Base-by-base conservation (phyloP, 2,113 vertebrate species). In the Pedionomus torquatus region DNA sequence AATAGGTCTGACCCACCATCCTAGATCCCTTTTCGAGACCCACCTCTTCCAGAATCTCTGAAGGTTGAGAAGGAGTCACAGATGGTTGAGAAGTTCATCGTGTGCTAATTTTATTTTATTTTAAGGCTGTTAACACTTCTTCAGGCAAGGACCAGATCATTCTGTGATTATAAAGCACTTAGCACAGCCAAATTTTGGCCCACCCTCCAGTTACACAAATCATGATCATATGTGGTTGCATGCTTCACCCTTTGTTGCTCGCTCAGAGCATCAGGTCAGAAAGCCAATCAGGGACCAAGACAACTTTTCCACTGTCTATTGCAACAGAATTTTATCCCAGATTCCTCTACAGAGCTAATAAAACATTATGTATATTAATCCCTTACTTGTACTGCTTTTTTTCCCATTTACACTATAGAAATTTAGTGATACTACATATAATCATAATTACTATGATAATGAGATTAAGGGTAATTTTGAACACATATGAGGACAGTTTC, bases 61-160 rank as follows among this genome's bases (percentile, higher is more conserved):
- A 52, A 63, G 26, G 28, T 0, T 80, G 46, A 52, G 18, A 10
- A 70, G 10, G 9, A 83, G 11, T 21, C 0, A 0, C 41, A 83
- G 41, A 20, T 60, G n/a, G 15, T 35, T 54, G n/a, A 92, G 26
- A n/a, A 60, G 5, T 3, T 77, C 51, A 60, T 82, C 25, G 9
- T 52, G 5, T 39, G 30, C 20, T 11, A 11, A 17, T 58, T 89
- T 68, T 20, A 20, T 30, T 79, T 68, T 35, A 19, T 52, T 58
- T 54, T 88, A 35, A 84, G 46, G 20, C 8, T 76, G 12, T 48
- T 63, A 75, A 55, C 41, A 48, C 1, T 49, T 68, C 43, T 66
- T 60, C 61, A 78, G 35, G 41, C 24, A 87, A 83, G 20, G 11
- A 78, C 11, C 39, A 55, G 44, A 79, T 57, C 13, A 30, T 75